A percentile compares a stretch with the other conserved stretches of the same genome.
Conservation (phyloP, 2,113 vertebrate species). For the Solea solea region DNA sequence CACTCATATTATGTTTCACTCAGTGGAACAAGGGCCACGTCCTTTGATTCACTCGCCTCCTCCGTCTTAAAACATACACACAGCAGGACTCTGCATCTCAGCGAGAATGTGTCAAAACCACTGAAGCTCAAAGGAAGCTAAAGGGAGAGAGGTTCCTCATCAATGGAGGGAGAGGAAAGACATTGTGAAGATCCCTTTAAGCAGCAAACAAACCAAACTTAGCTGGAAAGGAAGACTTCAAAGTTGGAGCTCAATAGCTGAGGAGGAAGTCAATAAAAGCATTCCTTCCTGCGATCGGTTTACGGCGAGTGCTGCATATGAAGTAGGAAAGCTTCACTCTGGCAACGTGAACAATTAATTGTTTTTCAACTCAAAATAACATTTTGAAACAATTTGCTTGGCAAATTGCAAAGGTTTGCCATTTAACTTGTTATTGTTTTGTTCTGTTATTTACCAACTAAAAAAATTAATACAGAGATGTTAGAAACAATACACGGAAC, state of each 20-base stretch:
- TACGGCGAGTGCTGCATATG: background rate
- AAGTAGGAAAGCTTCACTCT: background rate
- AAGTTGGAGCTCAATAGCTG: background rate
- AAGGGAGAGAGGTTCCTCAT: background rate
- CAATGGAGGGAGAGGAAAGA: background rate
- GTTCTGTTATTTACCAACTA: too few relatives aligned
- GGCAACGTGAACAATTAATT: background rate
- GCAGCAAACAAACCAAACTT: background rate
- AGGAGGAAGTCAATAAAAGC: background rate
- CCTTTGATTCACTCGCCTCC: constrained; percentile 31
- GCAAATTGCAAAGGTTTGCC: too few relatives aligned
- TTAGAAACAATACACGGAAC: too few relatives aligned
- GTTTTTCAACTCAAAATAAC: background rate
- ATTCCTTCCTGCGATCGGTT: background rate
- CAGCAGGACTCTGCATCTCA: background rate
- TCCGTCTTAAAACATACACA: constrained; percentile 9
- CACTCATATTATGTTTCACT: constrained; percentile 38
- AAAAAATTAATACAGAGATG: too few relatives aligned
- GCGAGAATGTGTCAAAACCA: background rate
- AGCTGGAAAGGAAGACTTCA: background rate
- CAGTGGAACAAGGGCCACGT: constrained; percentile 12
- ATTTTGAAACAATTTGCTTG: too few relatives aligned
- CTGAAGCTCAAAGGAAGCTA: constrained; percentile 3
- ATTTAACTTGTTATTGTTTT: too few relatives aligned
- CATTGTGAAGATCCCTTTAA: background rate